Evolutionary conservation across 2,888 invertebrate species (phyloP), one percentile per base, ranked within the genome.

Genomic region (Melanotus villosus): DNA sequence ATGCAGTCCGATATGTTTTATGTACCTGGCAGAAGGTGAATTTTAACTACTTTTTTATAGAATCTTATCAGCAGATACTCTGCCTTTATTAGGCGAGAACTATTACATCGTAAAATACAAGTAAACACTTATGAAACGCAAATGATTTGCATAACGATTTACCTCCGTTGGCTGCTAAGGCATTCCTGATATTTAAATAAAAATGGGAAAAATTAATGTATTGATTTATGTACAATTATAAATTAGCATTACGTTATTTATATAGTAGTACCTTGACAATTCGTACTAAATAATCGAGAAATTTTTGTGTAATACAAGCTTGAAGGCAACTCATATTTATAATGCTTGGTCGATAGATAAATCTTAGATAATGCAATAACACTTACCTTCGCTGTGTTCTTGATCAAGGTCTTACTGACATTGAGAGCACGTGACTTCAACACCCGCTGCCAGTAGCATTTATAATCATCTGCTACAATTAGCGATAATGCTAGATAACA

Each of bases 341-440:
- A 66, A 65, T 68, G 62, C 70, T 19, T 64, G 26, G 32, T 32
- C 32, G 23, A 59, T 66, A 73, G 73, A 73, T 75, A 75, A 73
- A 76, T 77, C 74, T 73, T 68, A 36, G 59, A 69, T 71, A 59
- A 64, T 54, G 64, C 65, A 72, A 65, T 32, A 32, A 52, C 52
- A 52, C 60, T 77, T 72, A 74, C 74, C 75, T 75, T 75, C 71
- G 62, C 18, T 69, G 9, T 65, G 72, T 71, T 73, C 73, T 75
- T 75, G 76, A 76, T 76, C 77, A 77, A 77, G 77, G 77, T 76
- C 73, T 71, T 21, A 52, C 60, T 75, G 75, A 72, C 75, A 76
- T 76, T 76, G 76, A 74, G 54, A 69, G 70, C 75, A 75, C 75
- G 75, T 75, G 75, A 69, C 68, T 58, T 66, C 58, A 47, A 68